Percentiles rank a stretch among this genome's conserved stretches.
phyloP scores from a whole-genome alignment of 2,113 vertebrate genomes.

The Pelusios castaneus region DNA sequence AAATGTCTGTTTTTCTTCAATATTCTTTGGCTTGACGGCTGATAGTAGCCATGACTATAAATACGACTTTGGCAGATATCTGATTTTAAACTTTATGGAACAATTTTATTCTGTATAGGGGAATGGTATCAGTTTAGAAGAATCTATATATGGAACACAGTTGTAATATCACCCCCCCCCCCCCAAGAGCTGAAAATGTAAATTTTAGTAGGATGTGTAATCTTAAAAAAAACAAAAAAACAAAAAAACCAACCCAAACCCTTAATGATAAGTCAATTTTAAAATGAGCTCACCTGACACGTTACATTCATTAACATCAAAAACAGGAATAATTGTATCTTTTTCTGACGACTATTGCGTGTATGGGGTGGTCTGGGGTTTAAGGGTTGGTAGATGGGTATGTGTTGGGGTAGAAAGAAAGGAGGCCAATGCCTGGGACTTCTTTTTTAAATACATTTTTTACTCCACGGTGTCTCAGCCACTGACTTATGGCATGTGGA shows the following conservation, averaged over 20 bases:
- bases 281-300: constrained; percentile 19
- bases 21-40: constrained; percentile 82
- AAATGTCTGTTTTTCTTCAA: constrained; percentile 81
- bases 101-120: constrained; percentile 75
- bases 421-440: background rate
- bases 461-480: background rate
- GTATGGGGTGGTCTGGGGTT: fast-evolving
- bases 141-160: constrained; percentile 60
- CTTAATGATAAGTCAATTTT: constrained; percentile 51
- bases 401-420: background rate
- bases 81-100: constrained; percentile 84
- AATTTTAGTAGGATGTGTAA: constrained; percentile 14
- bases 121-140: constrained; percentile 65
- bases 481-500: background rate
- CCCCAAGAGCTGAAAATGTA: constrained; percentile 55
- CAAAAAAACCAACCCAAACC: too few species aligned
- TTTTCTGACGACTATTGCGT: background rate
- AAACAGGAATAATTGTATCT: background rate
- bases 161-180: constrained; percentile 20
- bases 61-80: constrained; percentile 79
- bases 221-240: background rate
- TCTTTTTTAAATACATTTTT: background rate
- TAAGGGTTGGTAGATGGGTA: background rate
- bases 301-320: constrained; percentile 14
- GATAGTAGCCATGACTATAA: constrained; percentile 88